Percentiles rank a stretch among this genome's conserved stretches.
Conservation (phyloP, 1,140 invertebrate species). For the Mylabris phalerata region DNA sequence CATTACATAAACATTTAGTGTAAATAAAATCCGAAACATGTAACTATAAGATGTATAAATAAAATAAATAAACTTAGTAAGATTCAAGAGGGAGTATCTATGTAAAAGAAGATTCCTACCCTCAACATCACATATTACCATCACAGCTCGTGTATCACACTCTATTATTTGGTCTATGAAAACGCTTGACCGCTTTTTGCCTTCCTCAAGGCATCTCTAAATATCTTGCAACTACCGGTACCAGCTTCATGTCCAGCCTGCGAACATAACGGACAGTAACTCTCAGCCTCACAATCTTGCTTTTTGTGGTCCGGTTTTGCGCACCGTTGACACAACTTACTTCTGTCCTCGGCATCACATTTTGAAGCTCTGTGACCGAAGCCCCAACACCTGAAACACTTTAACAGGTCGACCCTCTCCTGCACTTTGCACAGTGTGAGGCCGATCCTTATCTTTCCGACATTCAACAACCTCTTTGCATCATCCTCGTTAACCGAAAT, state of each 20-base stretch:
- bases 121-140: no score
- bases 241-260: constrained; percentile 2
- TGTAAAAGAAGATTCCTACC: no score
- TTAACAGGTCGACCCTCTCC: not conserved
- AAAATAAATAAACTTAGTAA: not conserved
- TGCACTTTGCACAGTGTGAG: not conserved
- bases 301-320: constrained; percentile 3
- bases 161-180: not conserved
- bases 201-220: not conserved
- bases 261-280: constrained; percentile 5
- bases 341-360: constrained; percentile 5
- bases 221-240: not conserved
- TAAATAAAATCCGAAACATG: not conserved
- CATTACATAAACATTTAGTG: not conserved
- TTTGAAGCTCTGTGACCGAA: constrained; percentile 3
- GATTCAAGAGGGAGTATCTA: no score
- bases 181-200: not conserved
- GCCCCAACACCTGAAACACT: constrained; percentile 15
- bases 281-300: not conserved
- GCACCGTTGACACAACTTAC: constrained; percentile 1
- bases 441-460: constrained; percentile 1
- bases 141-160: not conserved
- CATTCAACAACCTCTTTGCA: not conserved
- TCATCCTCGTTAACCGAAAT: not conserved
- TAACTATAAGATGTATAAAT: not conserved